Base-by-base conservation (phyloP, 2,888 invertebrate genomes). In the Dryobotodes eremita region DNA sequence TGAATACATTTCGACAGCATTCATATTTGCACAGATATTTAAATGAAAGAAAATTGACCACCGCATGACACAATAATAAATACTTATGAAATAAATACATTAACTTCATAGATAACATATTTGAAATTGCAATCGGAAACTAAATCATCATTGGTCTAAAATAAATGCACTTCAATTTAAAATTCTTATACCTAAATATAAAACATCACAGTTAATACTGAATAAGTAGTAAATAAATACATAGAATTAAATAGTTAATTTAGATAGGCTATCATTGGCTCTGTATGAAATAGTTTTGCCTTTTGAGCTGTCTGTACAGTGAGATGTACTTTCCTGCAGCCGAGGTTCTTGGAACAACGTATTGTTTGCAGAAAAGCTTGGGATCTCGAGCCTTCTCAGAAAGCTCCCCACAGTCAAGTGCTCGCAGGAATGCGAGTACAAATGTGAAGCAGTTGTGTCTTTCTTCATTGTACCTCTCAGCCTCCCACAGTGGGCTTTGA, bases 391-490 rank as follows among this genome's bases (percentile, higher is more conserved):
- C 98, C 71, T 98, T 98, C 88, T 97, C 97, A 74, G 98, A 98
- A 62, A 98, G 96, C 87, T 97, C 97, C 13, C 98, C 98, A 90
- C 98, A 98, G 87, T 98, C 97, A 26, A 99, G 97, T 62, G 97
- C 97, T 90, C 98, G 97, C 76, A 99, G 94, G 94, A 99, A 99
- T 57, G 98, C 97, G 80, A 99, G 96, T 17, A 99, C 98, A 95
- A 99, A 99, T 66, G 98, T 98, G 91, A 98, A 99, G 93, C 99
- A 99, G 94, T 99, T 99, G 95, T 98, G 98, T 66, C 97, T 97
- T 84, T 97, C 97, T 95, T 98, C 98, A 91, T 98, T 96, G 93
- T 99, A 99, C 90, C 97, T 97, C 65, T 97, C 96, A 42, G 97
- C 94, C 71, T 97, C 97, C 98, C 98, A 98, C 72, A 97, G 95